Base-by-base conservation (phyloP, 2,888 invertebrate genomes). In the Sipunculus nudus region DNA sequence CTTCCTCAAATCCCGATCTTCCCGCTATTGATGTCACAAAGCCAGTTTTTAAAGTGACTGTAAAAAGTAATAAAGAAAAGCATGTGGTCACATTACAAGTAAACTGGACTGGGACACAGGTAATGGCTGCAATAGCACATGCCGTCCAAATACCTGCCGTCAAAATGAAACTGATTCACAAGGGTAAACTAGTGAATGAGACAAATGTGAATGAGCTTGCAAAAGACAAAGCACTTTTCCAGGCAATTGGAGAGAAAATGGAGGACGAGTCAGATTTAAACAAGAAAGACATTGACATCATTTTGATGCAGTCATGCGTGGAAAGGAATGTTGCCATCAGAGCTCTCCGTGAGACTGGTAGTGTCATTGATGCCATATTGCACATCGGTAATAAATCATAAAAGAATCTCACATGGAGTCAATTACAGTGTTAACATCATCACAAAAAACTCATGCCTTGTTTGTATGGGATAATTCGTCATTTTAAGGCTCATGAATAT, bases 311-410 rank as follows among this genome's bases (percentile, higher is more conserved):
- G 53, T 53, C 74, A 41, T 59, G 65, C 13, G 61, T 76, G 5
- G 73, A 73, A 38, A 69, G 77, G 62, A 77, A 78, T 56, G 62
- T 61, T 6, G 77, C 76, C 23, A 61, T 78, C n/a, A 55, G 61
- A 28, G 65, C 71, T 6, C 59, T 78, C 8, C 68, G 65, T 39
- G 61, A 70, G 38, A 68, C 65, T 26, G 49, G 58, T 0, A 53
- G 62, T 41, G 63, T 77, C 2, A 58, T 78, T 29, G 78, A 78
- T 67, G 78, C 77, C 28, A 74, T 78, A 35, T 55, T 78, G 29
- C 65, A 63, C 29, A 23, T 69, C n/a, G 59, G 63, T 23, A 60
- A 58, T 46, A 60, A 53, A 26, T 58, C 46, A 57, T 28, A 3
- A 16, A 13, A 29, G n/a, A n/a, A n/a, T n/a, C n/a, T n/a, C n/a